Percentiles rank a stretch among this genome's conserved stretches.
Evolutionary conservation across 2,888 invertebrate species (phyloP).

Genomic region (Lacanobia oleracea): DNA sequence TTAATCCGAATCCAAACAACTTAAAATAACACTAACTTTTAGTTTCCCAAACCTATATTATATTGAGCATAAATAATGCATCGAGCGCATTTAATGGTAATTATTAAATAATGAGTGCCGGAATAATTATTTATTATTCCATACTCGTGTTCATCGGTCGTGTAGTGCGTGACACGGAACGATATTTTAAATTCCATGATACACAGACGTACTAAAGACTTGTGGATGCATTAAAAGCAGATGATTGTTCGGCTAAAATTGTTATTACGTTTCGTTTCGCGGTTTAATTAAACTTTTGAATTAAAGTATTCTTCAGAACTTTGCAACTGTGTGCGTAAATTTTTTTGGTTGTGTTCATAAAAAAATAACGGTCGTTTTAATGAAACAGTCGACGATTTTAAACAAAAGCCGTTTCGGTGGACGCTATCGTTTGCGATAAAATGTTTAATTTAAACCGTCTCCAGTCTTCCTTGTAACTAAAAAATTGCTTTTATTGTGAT

Average conservation of each 20-base stretch:
- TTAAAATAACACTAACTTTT: slow-evolving; percentile 35
- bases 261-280: slow-evolving; percentile 47
- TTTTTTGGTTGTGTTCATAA: slow-evolving; percentile 31
- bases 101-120: slow-evolving; percentile 83
- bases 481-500: slow-evolving; percentile 21
- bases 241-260: slow-evolving; percentile 38
- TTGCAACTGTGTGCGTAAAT: slow-evolving; percentile 44
- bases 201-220: slow-evolving; percentile 56
- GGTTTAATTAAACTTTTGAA: slow-evolving; percentile 55
- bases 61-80: slow-evolving; percentile 78
- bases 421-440: slow-evolving; percentile 45
- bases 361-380: slow-evolving; percentile 43
- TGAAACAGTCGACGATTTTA: slow-evolving; percentile 44
- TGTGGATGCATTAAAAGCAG: slow-evolving; percentile 50
- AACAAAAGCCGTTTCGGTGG: slow-evolving; percentile 44
- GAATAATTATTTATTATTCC: slow-evolving; percentile 82
- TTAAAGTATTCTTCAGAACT: slow-evolving; percentile 30
- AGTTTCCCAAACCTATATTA: slow-evolving; percentile 25
- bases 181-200: slow-evolving; percentile 74
- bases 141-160: slow-evolving; percentile 68
- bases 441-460: slow-evolving; percentile 47
- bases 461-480: slow-evolving; percentile 25
- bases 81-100: slow-evolving; percentile 80
- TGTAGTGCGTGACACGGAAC: slow-evolving; percentile 78
- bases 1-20: slow-evolving; percentile 8